phyloP scores from a whole-genome alignment of 2,113 vertebrate genomes.

The human region GRCh38 chr2:102653501-102654000 shows the following conservation, averaged over 20 bases:
- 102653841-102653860: background rate
- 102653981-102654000: background rate
- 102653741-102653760: background rate
- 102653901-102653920: background rate
- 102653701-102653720: too few species aligned
- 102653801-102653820: background rate
- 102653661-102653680: background rate
- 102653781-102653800: background rate
- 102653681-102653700: rapidly evolving
- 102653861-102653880: background rate
- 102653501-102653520: rapidly evolving
- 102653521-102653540: background rate
- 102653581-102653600: background rate
- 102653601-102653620: background rate
- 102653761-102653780: background rate
- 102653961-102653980: background rate
- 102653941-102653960: background rate
- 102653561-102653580: rapidly evolving
- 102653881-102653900: background rate
- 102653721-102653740: background rate
- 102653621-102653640: background rate
- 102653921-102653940: too few species aligned
- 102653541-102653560: rapidly evolving
- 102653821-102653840: background rate
- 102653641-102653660: background rate